phyloP scores from a whole-genome alignment of 37 sponge, comb jelly and placozoan species.

The Bolinopsis microptera region DNA sequence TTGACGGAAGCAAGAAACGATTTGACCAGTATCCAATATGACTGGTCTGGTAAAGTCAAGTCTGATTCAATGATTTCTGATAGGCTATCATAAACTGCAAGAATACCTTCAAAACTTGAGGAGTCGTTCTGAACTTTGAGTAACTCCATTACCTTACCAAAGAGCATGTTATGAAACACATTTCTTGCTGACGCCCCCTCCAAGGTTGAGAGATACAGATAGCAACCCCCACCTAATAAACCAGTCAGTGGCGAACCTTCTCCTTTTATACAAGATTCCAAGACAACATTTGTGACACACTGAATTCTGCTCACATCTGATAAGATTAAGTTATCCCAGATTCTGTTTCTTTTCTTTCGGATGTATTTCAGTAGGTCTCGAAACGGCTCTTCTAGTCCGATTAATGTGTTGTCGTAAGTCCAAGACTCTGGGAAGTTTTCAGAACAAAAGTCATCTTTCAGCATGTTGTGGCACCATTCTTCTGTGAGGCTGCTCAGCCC shows the following conservation, averaged over 20 bases:
- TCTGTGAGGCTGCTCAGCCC: not conserved
- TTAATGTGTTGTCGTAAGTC: not conserved
- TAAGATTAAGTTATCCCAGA: not conserved
- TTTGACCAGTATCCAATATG: constrained; percentile 33
- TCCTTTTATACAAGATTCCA: not conserved
- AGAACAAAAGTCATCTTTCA: constrained; percentile 46
- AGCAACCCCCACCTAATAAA: not conserved
- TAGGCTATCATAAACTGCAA: not conserved
- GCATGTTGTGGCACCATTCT: constrained; percentile 9
- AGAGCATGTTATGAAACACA: constrained; percentile 19
- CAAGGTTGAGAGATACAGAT: not conserved
- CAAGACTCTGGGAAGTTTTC: not conserved
- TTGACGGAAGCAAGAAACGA: not conserved
- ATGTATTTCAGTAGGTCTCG: not conserved
- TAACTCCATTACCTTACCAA: constrained; percentile 26
- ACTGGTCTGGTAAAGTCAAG: not conserved
- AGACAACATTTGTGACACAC: constrained; percentile 4
- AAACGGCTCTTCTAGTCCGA: constrained; percentile 44
- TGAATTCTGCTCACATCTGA: constrained; percentile 38
- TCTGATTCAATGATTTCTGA: not conserved
- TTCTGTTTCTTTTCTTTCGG: not conserved
- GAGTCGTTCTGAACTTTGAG: not conserved
- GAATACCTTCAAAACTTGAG: not conserved
- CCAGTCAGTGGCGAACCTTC: constrained; percentile 5
- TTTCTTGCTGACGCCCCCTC: constrained; percentile 38